A percentile compares a stretch with the other conserved stretches of the same genome.
These are phyloP conservation scores for Fukomys damarensis DNA, from an alignment of 2,113 vertebrate genomes.

Conservation along the genomic window DNA sequence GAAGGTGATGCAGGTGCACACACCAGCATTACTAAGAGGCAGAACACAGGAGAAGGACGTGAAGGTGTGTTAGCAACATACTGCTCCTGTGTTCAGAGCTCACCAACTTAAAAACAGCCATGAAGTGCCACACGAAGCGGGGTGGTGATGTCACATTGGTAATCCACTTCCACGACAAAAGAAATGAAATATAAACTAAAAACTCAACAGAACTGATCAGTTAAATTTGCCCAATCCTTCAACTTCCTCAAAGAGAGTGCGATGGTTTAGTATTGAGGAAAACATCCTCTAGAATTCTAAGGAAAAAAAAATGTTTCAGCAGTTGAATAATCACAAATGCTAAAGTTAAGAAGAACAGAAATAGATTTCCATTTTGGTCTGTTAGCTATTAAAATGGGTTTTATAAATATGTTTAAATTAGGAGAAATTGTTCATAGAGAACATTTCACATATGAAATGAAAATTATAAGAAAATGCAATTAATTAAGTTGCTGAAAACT, in stretches of 20 bases:
- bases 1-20: conserved; percentile 58
- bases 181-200: not conserved
- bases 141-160: not conserved
- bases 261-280: not conserved
- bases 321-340: not conserved
- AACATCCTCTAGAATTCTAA: not conserved
- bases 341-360: conserved; percentile 34
- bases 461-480: conserved; percentile 18
- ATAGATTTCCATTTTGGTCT: conserved; percentile 21
- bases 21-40: conserved; percentile 64
- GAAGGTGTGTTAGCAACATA: no score
- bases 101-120: not conserved
- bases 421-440: not conserved
- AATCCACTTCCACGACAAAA: not conserved
- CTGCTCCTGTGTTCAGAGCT: not conserved
- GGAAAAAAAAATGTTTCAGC: conserved; percentile 17
- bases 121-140: not conserved
- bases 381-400: not conserved
- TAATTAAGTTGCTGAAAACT: conserved; percentile 23
- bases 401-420: conserved; percentile 9
- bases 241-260: not conserved
- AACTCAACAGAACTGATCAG: not conserved
- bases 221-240: not conserved
- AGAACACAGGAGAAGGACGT: conserved; percentile 53
- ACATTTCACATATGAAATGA: not conserved